phyloP scores from a whole-genome alignment of 2,797 vertebrate genomes.

The Gambelia wislizenii region DNA sequence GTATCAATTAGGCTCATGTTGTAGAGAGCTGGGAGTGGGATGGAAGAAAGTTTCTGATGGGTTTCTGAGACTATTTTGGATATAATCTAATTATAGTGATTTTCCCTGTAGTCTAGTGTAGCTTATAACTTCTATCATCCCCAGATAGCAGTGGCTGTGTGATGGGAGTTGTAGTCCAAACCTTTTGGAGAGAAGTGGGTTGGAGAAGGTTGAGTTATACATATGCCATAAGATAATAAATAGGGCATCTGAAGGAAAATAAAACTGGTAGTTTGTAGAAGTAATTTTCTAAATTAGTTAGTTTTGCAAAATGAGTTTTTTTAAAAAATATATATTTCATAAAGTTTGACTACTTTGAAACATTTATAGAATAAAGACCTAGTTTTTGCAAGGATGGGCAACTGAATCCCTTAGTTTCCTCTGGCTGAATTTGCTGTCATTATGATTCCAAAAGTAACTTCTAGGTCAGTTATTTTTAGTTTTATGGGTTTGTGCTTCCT shows the following conservation, averaged over 20 bases:
- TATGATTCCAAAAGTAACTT: not conserved
- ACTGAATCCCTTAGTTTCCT: constrained; percentile 7
- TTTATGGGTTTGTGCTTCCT: constrained; percentile 21
- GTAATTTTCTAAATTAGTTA: not conserved
- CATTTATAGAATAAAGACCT: not conserved
- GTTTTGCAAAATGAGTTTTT: not conserved
- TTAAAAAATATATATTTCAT: not conserved
- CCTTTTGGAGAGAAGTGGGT: not conserved
- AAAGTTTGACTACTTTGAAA: not conserved
- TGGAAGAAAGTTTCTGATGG: too few species aligned
- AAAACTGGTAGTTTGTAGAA: not conserved
- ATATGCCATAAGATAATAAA: not conserved
- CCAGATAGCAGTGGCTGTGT: not conserved
- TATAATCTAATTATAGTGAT: not conserved
- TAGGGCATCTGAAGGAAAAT: not conserved
- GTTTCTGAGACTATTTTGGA: not conserved
- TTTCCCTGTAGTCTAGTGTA: not conserved
- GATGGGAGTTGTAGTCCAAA: not conserved
- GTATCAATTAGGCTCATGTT: too few species aligned
- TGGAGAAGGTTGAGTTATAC: not conserved
- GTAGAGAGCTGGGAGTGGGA: not conserved
- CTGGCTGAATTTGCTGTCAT: constrained; percentile 2
- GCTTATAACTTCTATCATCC: not conserved
- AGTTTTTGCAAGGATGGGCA: not conserved
- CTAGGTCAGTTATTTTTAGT: constrained; percentile 11